phyloP scores from a whole-genome alignment of 2,113 vertebrate species.

The Bujurquina vittata region DNA sequence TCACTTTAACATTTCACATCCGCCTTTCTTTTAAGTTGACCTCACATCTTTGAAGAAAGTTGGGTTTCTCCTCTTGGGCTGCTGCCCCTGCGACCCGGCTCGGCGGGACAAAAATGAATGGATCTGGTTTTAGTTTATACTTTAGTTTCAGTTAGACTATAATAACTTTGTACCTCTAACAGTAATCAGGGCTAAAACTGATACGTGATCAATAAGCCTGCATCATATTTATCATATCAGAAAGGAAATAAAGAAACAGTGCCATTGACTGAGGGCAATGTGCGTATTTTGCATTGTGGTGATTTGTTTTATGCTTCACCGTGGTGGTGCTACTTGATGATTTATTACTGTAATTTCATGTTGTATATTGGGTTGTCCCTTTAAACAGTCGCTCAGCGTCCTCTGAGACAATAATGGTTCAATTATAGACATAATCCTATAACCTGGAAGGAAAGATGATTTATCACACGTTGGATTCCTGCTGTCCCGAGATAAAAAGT shows the following conservation, averaged over 20 bases:
- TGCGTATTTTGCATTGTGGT: neutral
- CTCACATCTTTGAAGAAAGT: too few species aligned
- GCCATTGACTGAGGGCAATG: neutral
- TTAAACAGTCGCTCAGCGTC: neutral
- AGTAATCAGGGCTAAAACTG: neutral
- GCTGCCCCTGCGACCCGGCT: too few species aligned
- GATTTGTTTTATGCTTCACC: neutral
- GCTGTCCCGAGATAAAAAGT: neutral
- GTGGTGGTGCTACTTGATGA: neutral
- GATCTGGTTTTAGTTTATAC: too few species aligned
- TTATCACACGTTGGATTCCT: neutral
- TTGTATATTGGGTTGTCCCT: neutral
- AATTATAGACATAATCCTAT: neutral
- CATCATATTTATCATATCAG: neutral
- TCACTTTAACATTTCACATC: too few species aligned
- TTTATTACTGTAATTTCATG: neutral
- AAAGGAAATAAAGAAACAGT: rapidly evolving
- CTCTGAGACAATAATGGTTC: neutral
- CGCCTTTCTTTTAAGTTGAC: too few species aligned
- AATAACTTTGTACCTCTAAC: neutral
- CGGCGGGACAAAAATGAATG: too few species aligned
- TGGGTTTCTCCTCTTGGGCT: too few species aligned
- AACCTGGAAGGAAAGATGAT: neutral
- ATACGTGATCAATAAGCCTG: neutral
- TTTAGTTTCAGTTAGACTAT: neutral